phyloP scores from a whole-genome alignment of 2,797 vertebrate species.

The Anas bernieri region DNA sequence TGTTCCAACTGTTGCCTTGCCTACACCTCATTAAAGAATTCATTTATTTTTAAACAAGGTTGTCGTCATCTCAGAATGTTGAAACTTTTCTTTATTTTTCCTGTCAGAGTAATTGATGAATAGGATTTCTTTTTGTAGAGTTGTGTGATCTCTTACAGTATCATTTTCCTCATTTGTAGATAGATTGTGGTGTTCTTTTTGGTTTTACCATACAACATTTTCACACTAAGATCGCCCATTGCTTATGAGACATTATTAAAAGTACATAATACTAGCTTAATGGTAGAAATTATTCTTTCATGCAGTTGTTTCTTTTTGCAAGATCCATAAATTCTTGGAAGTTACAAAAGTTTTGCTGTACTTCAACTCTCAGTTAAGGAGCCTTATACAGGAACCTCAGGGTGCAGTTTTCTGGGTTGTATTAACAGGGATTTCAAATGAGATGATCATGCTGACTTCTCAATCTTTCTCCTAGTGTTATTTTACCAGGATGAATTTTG shows the following conservation, averaged over 20 bases:
- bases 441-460: background rate
- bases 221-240: background rate
- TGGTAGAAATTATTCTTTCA: constrained; percentile 16
- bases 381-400: background rate
- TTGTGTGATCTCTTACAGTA: constrained; percentile 23
- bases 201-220: background rate
- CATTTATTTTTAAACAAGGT: constrained; percentile 25
- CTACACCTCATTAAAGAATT: background rate
- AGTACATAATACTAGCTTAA: background rate
- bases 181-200: background rate
- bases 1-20: background rate
- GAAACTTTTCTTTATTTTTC: constrained; percentile 44
- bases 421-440: background rate
- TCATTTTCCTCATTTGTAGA: background rate
- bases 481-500: background rate
- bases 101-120: background rate
- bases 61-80: constrained; percentile 5
- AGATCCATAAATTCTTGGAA: background rate
- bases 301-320: constrained; percentile 25
- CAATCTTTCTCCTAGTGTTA: background rate
- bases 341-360: constrained; percentile 1
- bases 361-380: background rate
- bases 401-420: background rate
- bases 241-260: constrained; percentile 27
- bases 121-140: background rate